phyloP scores from a whole-genome alignment of 2,888 invertebrate genomes.

The Leptopterna dolabrata region DNA sequence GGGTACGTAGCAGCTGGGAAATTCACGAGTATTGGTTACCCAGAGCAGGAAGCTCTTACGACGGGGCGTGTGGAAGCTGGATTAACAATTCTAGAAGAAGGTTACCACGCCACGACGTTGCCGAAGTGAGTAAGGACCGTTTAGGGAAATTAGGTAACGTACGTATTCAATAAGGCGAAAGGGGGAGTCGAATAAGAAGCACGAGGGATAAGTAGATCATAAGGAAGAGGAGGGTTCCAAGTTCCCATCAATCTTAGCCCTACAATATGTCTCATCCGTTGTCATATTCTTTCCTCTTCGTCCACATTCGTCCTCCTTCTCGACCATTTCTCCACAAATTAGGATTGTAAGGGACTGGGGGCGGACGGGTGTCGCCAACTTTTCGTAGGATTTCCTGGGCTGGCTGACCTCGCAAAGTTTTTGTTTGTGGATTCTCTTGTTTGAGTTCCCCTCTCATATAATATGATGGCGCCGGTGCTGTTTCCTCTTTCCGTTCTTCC shows the following conservation, averaged over 20 bases:
- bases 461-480: too few relatives aligned
- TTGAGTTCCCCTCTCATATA: not conserved
- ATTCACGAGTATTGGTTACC: not conserved
- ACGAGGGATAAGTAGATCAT: conserved; percentile 43
- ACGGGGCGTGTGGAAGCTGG: not conserved
- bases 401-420: not conserved
- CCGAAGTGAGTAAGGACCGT: conserved; percentile 41
- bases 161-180: conserved; percentile 56
- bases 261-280: not conserved
- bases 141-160: conserved; percentile 56
- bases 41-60: not conserved
- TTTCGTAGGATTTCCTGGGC: not conserved
- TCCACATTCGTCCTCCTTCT: not conserved
- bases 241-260: not conserved
- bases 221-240: conserved; percentile 21
- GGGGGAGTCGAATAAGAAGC: not conserved
- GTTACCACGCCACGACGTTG: not conserved
- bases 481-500: not conserved
- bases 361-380: not conserved
- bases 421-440: not conserved
- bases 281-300: not conserved
- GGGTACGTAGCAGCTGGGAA: not conserved
- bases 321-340: not conserved
- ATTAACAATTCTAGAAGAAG: not conserved
- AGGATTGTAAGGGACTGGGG: not conserved